Evolutionary conservation across 1,140 invertebrate genomes (phyloP), one percentile per base, ranked within the genome.

Genomic region (Atta cephalotes): DNA sequence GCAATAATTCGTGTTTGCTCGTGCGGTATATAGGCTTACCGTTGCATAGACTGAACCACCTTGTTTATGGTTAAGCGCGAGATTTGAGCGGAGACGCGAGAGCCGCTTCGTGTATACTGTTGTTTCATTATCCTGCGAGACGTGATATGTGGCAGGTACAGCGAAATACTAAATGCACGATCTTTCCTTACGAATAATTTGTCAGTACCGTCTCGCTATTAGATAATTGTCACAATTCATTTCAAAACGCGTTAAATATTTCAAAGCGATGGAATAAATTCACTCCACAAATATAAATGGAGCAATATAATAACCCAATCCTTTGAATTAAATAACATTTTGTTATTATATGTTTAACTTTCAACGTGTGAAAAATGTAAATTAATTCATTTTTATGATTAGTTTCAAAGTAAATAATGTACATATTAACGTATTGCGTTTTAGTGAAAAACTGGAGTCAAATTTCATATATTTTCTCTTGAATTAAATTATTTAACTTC

Each of bases 51-150:
- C n/a, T 45, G 39, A 70, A 51, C 28, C 66, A 70, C 39, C 35
- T 16, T 70, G 66, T 70, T 70, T 70, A 51, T n/a, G 65, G 31
- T 66, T 63, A 66, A 68, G n/a, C 39, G 6, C 39, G 66, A 25
- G 39, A 51, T 51, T 70, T 21, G 35, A 66, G 18, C 35, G 66
- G 66, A 70, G 39, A 70, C 10, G n/a, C 39, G 39, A 45, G 39
- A 45, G n/a, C 39, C 39, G n/a, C 35, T 39, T 21, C n/a, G 18
- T 28, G 14, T 49, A 31, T 31, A 70, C 12, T 28, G 35, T 45
- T 45, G 66, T 70, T 70, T 51, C 39, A 70, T 70, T 70, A 70
- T 51, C 21, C 14, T 21, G 14, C 39, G 66, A 70, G 31, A 68
- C 12, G 35, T 45, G 65, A 10, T 12, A 51, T 25, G 39, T 25